Evolutionary conservation across 2,888 invertebrate genomes (phyloP), one percentile per base, ranked within the genome.

Genomic region (Busseola fusca): DNA sequence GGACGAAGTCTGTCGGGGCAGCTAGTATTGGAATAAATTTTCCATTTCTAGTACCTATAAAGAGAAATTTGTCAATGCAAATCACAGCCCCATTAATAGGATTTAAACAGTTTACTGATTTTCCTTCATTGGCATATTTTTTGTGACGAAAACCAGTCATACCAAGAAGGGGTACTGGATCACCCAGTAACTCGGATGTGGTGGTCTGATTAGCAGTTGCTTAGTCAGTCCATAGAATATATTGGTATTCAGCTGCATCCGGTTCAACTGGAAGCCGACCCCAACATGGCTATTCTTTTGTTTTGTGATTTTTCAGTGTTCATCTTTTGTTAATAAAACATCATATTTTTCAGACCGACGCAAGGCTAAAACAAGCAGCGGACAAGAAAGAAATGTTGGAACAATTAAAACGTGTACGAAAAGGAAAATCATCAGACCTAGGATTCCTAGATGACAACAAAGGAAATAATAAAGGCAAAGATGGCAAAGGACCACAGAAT

Each of bases 371-470:
- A 88, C 97, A 98, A 90, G 98, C 98, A 69, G 97, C 97, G 72
- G 99, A 99, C 75, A 99, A 99, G 93, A 98, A 97, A 90, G 97
- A 99, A 87, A 97, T 99, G 97, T 90, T 98, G 62, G 98, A 99
- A 85, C 98, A 99, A 90, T 97, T 99, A 25, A 99, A 99, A 90
- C 98, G 99, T 89, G 99, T 98, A 85, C 97, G 98, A 52, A 98
- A 98, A 93, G 98, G 98, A 18, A 96, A 97, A 84, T 96, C 97
- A 0, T 96, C 97, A 71, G 97, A 98, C 91, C 94, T 98, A 37
- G 97, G 98, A 88, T 98, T 98, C 90, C 93, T 98, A 75, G 98
- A 98, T 73, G 97, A 97, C 67, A 96, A 94, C 48, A 88, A 81
- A 64, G 72, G 64, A 1, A 76, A 84, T 50, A 91, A 83, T 37